These are phyloP conservation scores for Parelbella ahira DNA, from an alignment of 2,888 invertebrate genomes.

Conservation along the genomic window DNA sequence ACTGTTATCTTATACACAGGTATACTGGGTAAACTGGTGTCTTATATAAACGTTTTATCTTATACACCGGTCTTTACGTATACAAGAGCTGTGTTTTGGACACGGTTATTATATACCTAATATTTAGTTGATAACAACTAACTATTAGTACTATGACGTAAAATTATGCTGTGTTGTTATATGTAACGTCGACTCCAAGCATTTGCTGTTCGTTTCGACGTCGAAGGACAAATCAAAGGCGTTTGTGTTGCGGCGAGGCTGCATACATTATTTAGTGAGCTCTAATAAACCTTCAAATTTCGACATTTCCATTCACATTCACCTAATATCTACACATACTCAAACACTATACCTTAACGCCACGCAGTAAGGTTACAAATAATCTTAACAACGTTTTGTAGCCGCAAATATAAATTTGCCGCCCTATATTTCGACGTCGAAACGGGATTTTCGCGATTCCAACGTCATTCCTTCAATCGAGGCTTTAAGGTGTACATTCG, in stretches of 20 bases:
- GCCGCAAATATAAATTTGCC: slow-evolving; percentile 7
- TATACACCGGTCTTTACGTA: too few relatives aligned
- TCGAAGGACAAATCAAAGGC: slow-evolving; percentile 54
- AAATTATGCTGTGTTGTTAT: too few relatives aligned
- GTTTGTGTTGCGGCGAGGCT: slow-evolving; percentile 49
- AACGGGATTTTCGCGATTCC: slow-evolving; percentile 10
- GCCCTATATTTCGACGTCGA: slow-evolving; percentile 14
- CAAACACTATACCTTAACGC: slow-evolving; percentile 4
- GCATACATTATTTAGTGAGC: slow-evolving; percentile 57
- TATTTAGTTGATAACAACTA: too few relatives aligned
- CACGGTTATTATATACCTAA: too few relatives aligned
- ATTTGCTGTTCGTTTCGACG: slow-evolving; percentile 32
- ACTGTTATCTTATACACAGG: too few relatives aligned
- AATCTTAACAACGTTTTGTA: too few relatives aligned
- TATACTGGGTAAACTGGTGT: too few relatives aligned
- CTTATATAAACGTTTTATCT: too few relatives aligned
- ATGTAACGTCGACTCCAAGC: slow-evolving; percentile 15
- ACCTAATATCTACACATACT: slow-evolving; percentile 30
- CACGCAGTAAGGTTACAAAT: slow-evolving; percentile 16
- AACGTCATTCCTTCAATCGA: slow-evolving; percentile 7
- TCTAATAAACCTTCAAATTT: slow-evolving; percentile 48
- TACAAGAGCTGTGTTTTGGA: too few relatives aligned
- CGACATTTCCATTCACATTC: slow-evolving; percentile 5
- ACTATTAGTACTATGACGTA: too few relatives aligned
- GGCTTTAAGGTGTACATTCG: slow-evolving; percentile 12